These are phyloP conservation scores for Drosophila recens DNA, from an alignment of 2,888 invertebrate genomes.

Conservation along the genomic window DNA sequence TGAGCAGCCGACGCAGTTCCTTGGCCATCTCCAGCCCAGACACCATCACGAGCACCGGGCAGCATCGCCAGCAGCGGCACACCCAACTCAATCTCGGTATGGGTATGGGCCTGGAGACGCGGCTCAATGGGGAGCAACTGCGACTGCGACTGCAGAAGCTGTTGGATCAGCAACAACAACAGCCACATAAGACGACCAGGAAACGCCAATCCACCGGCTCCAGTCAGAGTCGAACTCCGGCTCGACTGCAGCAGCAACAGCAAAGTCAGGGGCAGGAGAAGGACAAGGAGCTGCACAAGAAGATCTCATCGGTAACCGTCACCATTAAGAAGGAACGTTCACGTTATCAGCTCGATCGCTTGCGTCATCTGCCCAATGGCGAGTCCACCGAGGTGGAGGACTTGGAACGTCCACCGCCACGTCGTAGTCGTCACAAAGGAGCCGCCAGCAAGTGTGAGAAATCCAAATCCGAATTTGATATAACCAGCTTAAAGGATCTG, in stretches of 20 bases:
- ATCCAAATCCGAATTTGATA: conserved; percentile 88
- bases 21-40: conserved; percentile 88
- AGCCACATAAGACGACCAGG: conserved; percentile 74
- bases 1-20: conserved; percentile 91
- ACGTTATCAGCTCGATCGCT: conserved; percentile 68
- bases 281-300: conserved; percentile 75
- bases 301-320: conserved; percentile 82
- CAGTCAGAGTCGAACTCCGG: conserved; percentile 65
- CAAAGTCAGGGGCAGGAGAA: conserved; percentile 51
- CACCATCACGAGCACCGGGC: conserved; percentile 80
- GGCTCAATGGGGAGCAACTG: conserved; percentile 89
- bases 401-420: conserved; percentile 71
- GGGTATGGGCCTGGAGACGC: conserved; percentile 82
- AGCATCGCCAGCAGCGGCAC: conserved; percentile 57
- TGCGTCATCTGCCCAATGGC: conserved; percentile 74
- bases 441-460: conserved; percentile 83
- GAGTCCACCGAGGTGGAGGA: conserved; percentile 83
- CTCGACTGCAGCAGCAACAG: conserved; percentile 47
- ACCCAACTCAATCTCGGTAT: conserved; percentile 73
- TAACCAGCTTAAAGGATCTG: conserved; percentile 87
- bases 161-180: conserved; percentile 83
- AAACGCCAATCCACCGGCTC: conserved; percentile 64
- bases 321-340: conserved; percentile 80
- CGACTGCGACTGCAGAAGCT: conserved; percentile 89
- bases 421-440: conserved; percentile 65